A percentile compares a stretch with the other conserved stretches of the same genome.
Evolutionary conservation across 2,797 vertebrate genomes (phyloP).

Genomic region (Pangasius djambal): DNA sequence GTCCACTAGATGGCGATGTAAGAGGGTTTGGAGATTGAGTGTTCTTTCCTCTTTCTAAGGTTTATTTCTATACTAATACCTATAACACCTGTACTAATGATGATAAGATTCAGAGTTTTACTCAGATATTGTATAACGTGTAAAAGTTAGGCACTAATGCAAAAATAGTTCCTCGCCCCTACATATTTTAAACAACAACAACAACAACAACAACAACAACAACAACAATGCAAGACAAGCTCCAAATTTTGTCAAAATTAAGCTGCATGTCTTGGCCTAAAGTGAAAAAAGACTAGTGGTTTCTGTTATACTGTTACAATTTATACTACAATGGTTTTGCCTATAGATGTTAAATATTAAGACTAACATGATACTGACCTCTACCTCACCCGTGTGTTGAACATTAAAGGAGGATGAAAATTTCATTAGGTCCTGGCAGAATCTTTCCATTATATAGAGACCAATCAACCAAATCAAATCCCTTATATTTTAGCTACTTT

Average conservation of each 20-base stretch:
- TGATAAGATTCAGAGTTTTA: neutral
- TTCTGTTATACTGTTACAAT: neutral
- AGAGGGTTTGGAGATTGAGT: neutral
- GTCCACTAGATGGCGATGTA: constrained; percentile 14
- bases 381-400: neutral
- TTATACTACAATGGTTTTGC: neutral
- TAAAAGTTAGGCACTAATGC: neutral
- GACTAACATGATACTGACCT: neutral
- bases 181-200: neutral
- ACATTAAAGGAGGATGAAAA: neutral
- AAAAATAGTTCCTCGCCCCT: neutral
- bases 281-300: neutral
- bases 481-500: neutral
- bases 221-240: neutral
- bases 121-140: too few relatives aligned
- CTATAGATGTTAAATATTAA: neutral
- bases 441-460: neutral
- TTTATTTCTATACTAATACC: neutral
- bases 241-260: neutral
- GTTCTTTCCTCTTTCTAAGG: neutral
- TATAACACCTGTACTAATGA: too few relatives aligned
- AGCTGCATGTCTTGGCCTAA: neutral
- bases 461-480: neutral
- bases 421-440: neutral
- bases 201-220: neutral